phyloP scores from a whole-genome alignment of 92 coral and sea anemone genomes.

The Chrysogorgia sp. region DNA sequence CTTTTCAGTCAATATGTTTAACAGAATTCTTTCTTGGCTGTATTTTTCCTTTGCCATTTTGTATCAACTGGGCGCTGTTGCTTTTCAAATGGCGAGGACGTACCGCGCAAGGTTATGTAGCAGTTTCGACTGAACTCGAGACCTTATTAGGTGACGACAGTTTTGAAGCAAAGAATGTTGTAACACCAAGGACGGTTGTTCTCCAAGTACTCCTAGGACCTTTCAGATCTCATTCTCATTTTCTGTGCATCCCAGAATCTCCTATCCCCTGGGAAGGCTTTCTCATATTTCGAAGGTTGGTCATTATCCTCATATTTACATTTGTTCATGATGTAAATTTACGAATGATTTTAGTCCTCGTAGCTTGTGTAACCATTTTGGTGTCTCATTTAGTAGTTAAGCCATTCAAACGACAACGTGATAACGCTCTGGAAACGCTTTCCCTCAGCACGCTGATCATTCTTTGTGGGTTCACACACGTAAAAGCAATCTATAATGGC shows the following conservation, averaged over 20 bases:
- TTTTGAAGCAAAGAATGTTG: neutral
- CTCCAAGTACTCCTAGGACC: conserved; percentile 23
- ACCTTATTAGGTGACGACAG: neutral
- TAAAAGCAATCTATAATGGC: conserved; percentile 10
- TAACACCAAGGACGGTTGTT: neutral
- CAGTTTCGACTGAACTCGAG: neutral
- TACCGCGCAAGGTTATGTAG: neutral
- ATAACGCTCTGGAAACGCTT: conserved; percentile 8
- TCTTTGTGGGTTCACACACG: neutral
- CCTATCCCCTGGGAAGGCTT: conserved; percentile 36
- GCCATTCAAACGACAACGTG: conserved; percentile 6
- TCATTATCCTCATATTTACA: conserved; percentile 14
- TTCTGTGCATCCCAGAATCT: neutral
- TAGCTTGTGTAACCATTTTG: conserved; percentile 5
- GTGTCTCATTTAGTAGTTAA: conserved; percentile 10
- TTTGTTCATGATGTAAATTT: conserved; percentile 4
- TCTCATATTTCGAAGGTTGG: conserved; percentile 17
- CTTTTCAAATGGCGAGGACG: neutral
- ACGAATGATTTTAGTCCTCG: neutral
- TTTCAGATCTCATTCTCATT: neutral
- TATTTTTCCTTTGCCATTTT: conserved; percentile 25
- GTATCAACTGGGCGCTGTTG: neutral
- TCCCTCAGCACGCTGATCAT: conserved; percentile 13
- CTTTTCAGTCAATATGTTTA: neutral
- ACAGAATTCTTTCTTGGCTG: conserved; percentile 10